Base-by-base conservation (phyloP, 2,113 vertebrate genomes). In the Suricata suricatta region DNA sequence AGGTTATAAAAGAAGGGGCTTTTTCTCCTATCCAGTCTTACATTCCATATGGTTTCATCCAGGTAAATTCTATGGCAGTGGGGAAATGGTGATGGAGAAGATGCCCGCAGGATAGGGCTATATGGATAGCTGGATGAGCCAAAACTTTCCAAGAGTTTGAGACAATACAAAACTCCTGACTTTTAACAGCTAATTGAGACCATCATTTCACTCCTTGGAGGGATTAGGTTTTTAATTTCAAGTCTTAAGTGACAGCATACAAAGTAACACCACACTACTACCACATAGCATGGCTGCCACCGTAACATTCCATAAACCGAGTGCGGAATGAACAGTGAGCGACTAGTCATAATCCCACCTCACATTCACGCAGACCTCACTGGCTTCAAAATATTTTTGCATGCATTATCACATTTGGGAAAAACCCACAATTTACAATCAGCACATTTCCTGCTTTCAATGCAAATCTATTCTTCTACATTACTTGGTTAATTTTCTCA, bases 371-470 rank as follows among this genome's bases (percentile, higher is more conserved):
- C 54, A 93, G 92, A 77, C 76, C 63, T 96, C 93, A 35, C 31
- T 0, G 2, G 52, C 60, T 96, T 84, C 85, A 64, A 95, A 90
- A 93, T 90, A 83, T 47, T 84, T 92, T 41, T 63, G 96, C 79
- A 96, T 92, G 68, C 38, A 97, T 96, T 96, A 96, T 92, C 97
- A 96, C 90, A 88, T 92, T 88, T 72, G 41, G 47, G 1, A 35
- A 2, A 19, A 86, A 66, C 50, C 69, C 57, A 76, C 77, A 92
- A 94, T 54, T 94, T 92, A 93, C 95, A 90, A 96, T 90, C 94
- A 88, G 79, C 76, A 93, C 92, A 93, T 66, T 94, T 97, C 84
- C 76, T 98, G 84, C 83, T 97, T 96, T 93, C 76, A 90, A 90
- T 85, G 90, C 87, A 95, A 93, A 94, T 71, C 57, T 96, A 52